phyloP scores from a whole-genome alignment of 1,140 invertebrate genomes.

The Drosophila dunni region DNA sequence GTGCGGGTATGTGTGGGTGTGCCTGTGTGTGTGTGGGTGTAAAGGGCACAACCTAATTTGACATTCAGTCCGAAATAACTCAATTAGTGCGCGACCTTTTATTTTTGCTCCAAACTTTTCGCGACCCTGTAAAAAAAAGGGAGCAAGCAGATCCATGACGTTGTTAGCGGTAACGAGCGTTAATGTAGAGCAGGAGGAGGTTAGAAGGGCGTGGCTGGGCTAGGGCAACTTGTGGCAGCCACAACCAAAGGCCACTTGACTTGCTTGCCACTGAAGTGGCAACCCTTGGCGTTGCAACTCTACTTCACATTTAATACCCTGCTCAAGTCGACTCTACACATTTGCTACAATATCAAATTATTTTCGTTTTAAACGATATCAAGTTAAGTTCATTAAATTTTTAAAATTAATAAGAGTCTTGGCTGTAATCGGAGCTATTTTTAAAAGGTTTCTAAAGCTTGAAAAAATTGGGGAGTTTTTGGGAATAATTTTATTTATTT shows the following conservation, averaged over 20 bases:
- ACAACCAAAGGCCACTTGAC: slow-evolving; percentile 36
- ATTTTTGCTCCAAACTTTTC: slow-evolving; percentile 2
- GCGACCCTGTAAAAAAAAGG: slow-evolving; percentile 25
- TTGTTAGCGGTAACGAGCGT: slow-evolving; percentile 67
- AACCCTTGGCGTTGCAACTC: slow-evolving; percentile 1
- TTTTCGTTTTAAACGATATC: no score
- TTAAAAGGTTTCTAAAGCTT: no score
- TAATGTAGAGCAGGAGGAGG: slow-evolving; percentile 1
- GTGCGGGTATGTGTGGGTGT: slow-evolving; percentile 13
- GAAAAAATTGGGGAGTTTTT: no score
- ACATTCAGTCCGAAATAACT: slow-evolving; percentile 77
- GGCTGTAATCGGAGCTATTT: no score
- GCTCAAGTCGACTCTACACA: neutral
- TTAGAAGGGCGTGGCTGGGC: neutral
- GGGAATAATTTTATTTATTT: no score
- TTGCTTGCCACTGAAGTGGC: slow-evolving; percentile 21
- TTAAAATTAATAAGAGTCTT: no score
- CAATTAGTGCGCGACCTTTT: slow-evolving; percentile 68
- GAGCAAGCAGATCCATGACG: slow-evolving; percentile 52
- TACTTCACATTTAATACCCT: neutral
- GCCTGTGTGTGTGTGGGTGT: slow-evolving; percentile 27
- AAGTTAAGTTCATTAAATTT: no score
- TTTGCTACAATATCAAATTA: neutral
- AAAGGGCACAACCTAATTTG: slow-evolving; percentile 68
- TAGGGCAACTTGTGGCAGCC: slow-evolving; percentile 9